Conservation (phyloP, 1,140 invertebrate species). For the Polypedilum pembai region DNA sequence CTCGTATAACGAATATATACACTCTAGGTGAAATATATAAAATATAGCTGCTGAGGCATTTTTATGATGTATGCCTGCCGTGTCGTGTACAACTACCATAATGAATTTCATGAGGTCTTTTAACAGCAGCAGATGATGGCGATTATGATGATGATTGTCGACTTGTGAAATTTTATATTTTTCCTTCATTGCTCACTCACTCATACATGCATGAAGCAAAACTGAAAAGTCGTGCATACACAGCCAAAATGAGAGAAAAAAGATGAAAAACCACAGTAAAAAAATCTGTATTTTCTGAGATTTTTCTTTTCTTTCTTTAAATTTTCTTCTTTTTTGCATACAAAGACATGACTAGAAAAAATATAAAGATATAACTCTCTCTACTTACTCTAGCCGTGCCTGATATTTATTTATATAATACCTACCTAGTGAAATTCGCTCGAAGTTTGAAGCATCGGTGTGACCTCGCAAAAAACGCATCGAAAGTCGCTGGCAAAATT, state of each 20-base stretch:
- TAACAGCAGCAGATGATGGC: too few species aligned
- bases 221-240: background rate
- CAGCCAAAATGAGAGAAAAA: background rate
- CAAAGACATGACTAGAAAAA: slow-evolving; percentile 21
- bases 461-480: background rate
- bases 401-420: slow-evolving; percentile 29
- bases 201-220: background rate
- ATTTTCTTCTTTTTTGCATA: slow-evolving; percentile 18
- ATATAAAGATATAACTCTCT: slow-evolving; percentile 25
- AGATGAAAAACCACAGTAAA: background rate
- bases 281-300: background rate
- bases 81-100: too few species aligned
- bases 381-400: background rate
- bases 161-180: slow-evolving; percentile 23
- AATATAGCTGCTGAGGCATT: too few species aligned
- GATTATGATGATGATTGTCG: background rate
- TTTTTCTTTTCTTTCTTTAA: too few species aligned
- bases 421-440: slow-evolving; percentile 17
- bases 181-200: background rate
- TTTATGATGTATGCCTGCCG: too few species aligned
- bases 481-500: background rate
- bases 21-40: too few species aligned
- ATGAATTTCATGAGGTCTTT: too few species aligned
- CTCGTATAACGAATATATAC: too few species aligned
- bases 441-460: slow-evolving; percentile 23